Conservation (phyloP, 2,888 invertebrate species). For the Trissonchulus sp. region DNA sequence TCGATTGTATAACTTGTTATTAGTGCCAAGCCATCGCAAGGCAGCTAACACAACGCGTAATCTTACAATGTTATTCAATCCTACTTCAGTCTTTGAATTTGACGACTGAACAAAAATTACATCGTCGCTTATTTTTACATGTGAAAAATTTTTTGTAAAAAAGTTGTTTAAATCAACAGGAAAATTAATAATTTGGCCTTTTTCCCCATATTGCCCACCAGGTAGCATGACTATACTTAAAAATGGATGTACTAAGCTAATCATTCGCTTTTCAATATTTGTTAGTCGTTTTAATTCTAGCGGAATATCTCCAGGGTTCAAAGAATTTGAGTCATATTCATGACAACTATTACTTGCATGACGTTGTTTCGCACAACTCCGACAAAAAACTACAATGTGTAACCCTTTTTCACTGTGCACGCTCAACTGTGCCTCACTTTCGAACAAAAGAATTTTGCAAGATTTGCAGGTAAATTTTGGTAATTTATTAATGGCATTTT, state of each 20-base stretch:
- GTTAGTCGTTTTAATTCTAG: neutral
- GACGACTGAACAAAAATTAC: neutral
- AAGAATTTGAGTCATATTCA: too few species aligned
- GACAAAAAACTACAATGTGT: neutral
- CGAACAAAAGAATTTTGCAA: neutral
- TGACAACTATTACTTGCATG: neutral
- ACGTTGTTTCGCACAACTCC: neutral
- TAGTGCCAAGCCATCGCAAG: neutral
- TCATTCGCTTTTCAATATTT: slow-evolving; percentile 16
- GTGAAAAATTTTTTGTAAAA: neutral
- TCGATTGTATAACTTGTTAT: slow-evolving; percentile 6
- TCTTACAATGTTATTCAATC: neutral
- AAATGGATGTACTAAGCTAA: slow-evolving; percentile 13
- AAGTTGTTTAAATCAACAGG: slow-evolving; percentile 3
- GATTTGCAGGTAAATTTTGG: neutral
- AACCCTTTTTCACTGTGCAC: neutral
- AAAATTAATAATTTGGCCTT: slow-evolving; percentile 8
- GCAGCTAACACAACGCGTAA: neutral
- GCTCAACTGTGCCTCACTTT: neutral
- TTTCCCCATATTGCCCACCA: slow-evolving; percentile 15
- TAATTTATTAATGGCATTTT: neutral
- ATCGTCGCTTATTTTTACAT: neutral
- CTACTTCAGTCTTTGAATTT: neutral
- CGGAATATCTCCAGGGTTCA: neutral
- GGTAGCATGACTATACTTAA: slow-evolving; percentile 1